Evolutionary conservation across 1,140 invertebrate species (phyloP).

Genomic region (Drosophila ohnishii): DNA sequence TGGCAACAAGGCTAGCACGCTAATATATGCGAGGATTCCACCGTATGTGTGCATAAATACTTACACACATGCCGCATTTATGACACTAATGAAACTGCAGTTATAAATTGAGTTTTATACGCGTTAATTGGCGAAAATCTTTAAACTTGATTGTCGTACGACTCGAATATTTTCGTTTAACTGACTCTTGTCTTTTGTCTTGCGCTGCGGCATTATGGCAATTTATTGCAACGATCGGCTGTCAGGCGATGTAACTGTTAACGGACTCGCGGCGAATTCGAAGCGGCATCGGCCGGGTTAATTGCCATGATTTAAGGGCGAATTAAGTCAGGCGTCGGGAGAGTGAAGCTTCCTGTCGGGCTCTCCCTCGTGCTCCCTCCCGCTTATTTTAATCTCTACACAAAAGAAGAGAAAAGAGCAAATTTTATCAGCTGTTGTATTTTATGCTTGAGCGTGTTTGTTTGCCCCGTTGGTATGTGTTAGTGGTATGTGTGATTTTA

Average conservation of each 20-base stretch:
- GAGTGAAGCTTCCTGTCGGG: slow-evolving; percentile 25
- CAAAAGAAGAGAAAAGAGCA: slow-evolving; percentile 21
- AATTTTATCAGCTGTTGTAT: slow-evolving; percentile 76
- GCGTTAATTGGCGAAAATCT: slow-evolving; percentile 62
- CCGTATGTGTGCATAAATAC: slow-evolving; percentile 3
- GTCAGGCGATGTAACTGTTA: slow-evolving; percentile 40
- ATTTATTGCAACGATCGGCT: slow-evolving; percentile 40
- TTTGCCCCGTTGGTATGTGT: not conserved
- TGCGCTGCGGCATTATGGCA: slow-evolving; percentile 8
- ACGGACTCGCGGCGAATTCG: slow-evolving; percentile 13
- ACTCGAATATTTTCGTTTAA: slow-evolving; percentile 1
- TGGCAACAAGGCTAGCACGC: slow-evolving; percentile 16
- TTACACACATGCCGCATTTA: slow-evolving; percentile 6
- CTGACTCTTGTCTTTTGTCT: slow-evolving; percentile 27
- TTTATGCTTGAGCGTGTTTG: slow-evolving; percentile 46
- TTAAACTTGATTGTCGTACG: slow-evolving; percentile 30
- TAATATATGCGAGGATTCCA: slow-evolving; percentile 14
- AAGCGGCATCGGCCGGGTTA: slow-evolving; percentile 14
- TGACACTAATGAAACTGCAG: slow-evolving; percentile 48
- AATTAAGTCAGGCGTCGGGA: slow-evolving; percentile 24
- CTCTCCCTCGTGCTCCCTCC: not conserved
- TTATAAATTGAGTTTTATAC: slow-evolving; percentile 51
- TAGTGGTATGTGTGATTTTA: slow-evolving; percentile 40
- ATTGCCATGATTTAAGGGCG: slow-evolving; percentile 50
- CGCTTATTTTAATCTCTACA: slow-evolving; percentile 14